phyloP scores from a whole-genome alignment of 2,113 vertebrate species.

The Heptranchias perlo region DNA sequence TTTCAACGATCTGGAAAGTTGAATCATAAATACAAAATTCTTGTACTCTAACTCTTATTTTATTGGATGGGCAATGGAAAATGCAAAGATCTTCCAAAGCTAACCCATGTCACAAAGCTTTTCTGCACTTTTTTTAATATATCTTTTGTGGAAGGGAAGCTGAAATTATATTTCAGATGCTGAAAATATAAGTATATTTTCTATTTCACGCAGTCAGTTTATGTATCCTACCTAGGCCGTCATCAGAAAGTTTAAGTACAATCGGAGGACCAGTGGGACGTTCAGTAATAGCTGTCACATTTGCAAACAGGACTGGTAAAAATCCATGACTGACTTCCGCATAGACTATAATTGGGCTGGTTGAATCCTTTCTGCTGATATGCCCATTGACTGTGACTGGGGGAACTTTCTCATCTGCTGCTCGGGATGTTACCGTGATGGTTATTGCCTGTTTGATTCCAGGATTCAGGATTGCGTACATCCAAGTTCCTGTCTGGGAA shows the following conservation, averaged over 20 bases:
- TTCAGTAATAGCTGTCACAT: constrained; percentile 54
- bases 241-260: constrained; percentile 50
- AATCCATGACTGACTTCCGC: constrained; percentile 54
- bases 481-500: constrained; percentile 55
- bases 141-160: neutral
- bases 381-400: constrained; percentile 48
- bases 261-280: constrained; percentile 44
- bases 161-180: neutral
- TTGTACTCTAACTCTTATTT: too few species aligned
- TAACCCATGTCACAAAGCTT: neutral
- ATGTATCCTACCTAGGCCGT: constrained; percentile 56
- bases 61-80: neutral
- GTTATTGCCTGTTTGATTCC: constrained; percentile 46
- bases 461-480: constrained; percentile 51
- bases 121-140: neutral
- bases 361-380: constrained; percentile 45
- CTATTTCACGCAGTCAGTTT: neutral
- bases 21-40: too few species aligned
- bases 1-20: too few species aligned
- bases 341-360: constrained; percentile 50
- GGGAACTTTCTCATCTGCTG: constrained; percentile 44
- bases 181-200: neutral
- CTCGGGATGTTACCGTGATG: constrained; percentile 52
- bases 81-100: neutral
- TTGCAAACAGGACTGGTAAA: constrained; percentile 51